A percentile compares a stretch with the other conserved stretches of the same genome.
phyloP scores from a whole-genome alignment of 2,888 invertebrate species.

The Idaea biselata region DNA sequence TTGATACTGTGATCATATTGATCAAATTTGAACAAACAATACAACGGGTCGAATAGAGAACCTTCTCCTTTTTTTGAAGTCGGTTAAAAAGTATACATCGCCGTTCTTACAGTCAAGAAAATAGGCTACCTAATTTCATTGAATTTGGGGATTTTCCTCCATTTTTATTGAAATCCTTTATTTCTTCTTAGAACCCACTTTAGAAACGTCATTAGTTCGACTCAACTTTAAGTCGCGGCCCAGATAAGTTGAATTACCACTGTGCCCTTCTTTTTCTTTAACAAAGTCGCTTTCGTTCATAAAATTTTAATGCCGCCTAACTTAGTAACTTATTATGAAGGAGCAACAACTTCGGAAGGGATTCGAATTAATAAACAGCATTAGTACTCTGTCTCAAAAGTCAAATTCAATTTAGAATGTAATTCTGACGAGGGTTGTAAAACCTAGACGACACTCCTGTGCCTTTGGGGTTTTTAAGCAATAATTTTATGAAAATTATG shows the following conservation, averaged over 20 bases:
- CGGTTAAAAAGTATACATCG: no score
- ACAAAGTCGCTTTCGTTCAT: background rate
- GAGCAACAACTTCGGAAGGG: conserved; percentile 19
- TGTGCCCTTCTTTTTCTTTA: background rate
- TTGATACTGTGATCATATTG: no score
- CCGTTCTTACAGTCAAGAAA: no score
- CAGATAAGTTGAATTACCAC: background rate
- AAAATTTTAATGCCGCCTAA: conserved; percentile 1
- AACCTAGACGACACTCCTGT: conserved; percentile 3
- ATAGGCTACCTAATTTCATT: conserved; percentile 5
- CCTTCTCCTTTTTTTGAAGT: no score
- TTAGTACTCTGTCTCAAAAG: conserved; percentile 29
- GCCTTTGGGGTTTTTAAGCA: background rate
- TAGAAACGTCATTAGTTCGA: background rate
- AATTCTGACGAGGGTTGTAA: conserved; percentile 45
- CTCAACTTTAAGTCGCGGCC: background rate
- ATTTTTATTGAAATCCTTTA: background rate
- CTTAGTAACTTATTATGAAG: conserved; percentile 18
- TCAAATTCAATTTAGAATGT: conserved; percentile 45
- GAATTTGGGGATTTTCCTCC: conserved; percentile 7
- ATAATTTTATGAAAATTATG: background rate
- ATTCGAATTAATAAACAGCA: conserved; percentile 26
- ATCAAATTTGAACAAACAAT: no score
- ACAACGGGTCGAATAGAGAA: no score
- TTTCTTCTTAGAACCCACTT: background rate